These are phyloP conservation scores for Micrastur ruficollis DNA, from an alignment of 2,797 vertebrate genomes.

Conservation along the genomic window DNA sequence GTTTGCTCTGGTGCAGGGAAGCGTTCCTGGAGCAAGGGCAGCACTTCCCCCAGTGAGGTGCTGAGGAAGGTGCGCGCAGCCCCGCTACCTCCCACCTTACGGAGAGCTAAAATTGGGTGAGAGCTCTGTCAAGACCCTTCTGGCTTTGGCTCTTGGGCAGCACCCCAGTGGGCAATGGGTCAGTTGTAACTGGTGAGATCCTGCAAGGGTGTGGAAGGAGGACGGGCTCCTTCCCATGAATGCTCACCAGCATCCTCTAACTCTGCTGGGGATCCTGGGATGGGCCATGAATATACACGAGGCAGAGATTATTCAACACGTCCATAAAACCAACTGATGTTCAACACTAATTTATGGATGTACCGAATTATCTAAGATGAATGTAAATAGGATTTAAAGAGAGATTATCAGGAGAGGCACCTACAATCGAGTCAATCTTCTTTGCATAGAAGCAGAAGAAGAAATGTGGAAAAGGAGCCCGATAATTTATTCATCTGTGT, in stretches of 20 bases:
- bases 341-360: conserved; percentile 25
- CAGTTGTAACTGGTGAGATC: not conserved
- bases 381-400: not conserved
- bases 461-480: rapidly evolving
- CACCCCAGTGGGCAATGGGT: rapidly evolving
- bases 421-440: not conserved
- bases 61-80: not conserved
- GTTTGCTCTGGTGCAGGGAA: not conserved
- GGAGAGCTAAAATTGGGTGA: rapidly evolving
- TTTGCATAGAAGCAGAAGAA: not conserved
- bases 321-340: not conserved
- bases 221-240: not conserved
- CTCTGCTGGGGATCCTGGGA: not conserved
- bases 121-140: not conserved
- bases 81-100: not conserved
- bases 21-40: not conserved
- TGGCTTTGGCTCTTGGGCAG: not conserved
- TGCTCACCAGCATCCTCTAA: not conserved
- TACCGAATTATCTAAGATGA: not conserved
- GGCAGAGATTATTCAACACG: not conserved
- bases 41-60: rapidly evolving
- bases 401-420: not conserved
- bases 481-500: not conserved
- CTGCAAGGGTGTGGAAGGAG: not conserved
- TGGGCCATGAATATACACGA: not conserved